Evolutionary conservation across 2,797 vertebrate genomes (phyloP).

Genomic region (Molossus alvarezi): DNA sequence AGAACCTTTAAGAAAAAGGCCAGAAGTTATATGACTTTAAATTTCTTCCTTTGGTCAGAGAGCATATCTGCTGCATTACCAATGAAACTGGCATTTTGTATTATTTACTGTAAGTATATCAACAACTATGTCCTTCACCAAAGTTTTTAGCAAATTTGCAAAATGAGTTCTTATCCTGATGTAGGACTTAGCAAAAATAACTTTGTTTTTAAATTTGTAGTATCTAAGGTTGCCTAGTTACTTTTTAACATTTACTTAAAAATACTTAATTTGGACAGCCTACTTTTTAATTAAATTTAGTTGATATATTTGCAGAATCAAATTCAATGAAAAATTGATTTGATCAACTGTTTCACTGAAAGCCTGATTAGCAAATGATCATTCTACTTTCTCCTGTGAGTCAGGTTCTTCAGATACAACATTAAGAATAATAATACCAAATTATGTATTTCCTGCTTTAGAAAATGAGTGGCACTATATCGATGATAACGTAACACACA

Average conservation of each 20-base stretch:
- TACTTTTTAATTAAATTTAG: conserved; percentile 57
- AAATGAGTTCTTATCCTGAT: conserved; percentile 48
- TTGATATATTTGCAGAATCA: conserved; percentile 22
- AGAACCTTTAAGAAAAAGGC: neutral
- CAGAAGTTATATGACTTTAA: conserved; percentile 17
- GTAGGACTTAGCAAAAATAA: conserved; percentile 34
- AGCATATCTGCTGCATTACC: conserved; percentile 32
- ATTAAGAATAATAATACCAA: conserved; percentile 8
- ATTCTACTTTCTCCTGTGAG: conserved; percentile 28
- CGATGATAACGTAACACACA: neutral
- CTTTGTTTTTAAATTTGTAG: neutral
- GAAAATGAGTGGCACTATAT: neutral
- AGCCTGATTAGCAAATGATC: conserved; percentile 26
- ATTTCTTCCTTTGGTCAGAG: conserved; percentile 51
- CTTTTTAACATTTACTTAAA: conserved; percentile 60
- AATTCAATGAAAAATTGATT: conserved; percentile 27
- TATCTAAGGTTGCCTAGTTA: conserved; percentile 52
- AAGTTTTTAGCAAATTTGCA: conserved; percentile 10
- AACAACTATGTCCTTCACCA: neutral
- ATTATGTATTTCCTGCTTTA: conserved; percentile 34
- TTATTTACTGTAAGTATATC: conserved; percentile 36
- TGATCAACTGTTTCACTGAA: conserved; percentile 46
- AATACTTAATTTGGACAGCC: conserved; percentile 22
- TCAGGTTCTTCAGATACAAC: neutral
- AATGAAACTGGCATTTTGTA: conserved; percentile 21